Conservation (phyloP, 2,888 invertebrate species). For the Chironomus riparius region DNA sequence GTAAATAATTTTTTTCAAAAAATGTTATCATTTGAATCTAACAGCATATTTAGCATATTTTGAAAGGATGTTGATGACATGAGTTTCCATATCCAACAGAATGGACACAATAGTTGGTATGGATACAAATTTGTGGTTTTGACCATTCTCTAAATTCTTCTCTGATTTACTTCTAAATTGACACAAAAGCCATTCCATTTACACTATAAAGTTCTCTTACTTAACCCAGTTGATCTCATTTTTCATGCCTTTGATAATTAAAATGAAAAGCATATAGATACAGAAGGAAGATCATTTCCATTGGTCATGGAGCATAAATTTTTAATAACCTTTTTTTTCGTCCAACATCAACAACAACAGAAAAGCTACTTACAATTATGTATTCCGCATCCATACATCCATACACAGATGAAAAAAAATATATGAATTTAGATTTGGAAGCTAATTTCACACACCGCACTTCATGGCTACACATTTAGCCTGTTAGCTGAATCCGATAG, state of each 20-base stretch:
- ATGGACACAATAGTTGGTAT: too few species aligned
- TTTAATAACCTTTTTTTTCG: slow-evolving; percentile 20
- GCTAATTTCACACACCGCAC: neutral
- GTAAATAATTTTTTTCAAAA: neutral
- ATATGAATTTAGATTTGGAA: neutral
- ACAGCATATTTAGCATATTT: neutral
- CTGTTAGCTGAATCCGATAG: neutral
- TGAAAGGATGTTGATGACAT: too few species aligned
- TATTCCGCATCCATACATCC: too few species aligned
- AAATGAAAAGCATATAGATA: slow-evolving; percentile 19
- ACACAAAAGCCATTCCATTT: too few species aligned
- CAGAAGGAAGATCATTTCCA: neutral
- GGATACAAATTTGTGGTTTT: too few species aligned
- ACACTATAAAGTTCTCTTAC: too few species aligned
- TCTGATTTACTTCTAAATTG: too few species aligned
- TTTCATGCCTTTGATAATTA: slow-evolving; percentile 8
- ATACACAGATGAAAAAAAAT: neutral
- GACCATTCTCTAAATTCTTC: too few species aligned
- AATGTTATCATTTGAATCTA: neutral
- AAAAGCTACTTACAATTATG: neutral
- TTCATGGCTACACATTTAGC: neutral
- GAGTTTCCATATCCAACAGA: too few species aligned
- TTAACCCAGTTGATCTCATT: neutral
- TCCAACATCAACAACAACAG: neutral
- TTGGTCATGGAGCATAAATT: slow-evolving; percentile 16